Evolutionary conservation across 2,113 vertebrate genomes (phyloP).

Genomic region (Nansenia antarctica): DNA sequence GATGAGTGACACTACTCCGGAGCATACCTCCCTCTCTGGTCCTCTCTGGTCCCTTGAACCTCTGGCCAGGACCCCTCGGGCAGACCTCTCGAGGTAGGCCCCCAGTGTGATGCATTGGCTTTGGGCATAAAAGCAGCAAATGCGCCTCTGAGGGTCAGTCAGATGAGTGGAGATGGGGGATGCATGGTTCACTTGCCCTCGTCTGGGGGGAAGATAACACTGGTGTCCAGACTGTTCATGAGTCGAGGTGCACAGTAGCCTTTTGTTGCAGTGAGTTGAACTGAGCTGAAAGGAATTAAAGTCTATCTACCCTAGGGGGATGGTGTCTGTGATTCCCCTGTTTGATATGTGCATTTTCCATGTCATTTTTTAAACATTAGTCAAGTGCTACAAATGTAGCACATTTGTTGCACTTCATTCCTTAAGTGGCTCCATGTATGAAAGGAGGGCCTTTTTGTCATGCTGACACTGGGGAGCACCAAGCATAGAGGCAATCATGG

Average conservation of each 20-base stretch:
- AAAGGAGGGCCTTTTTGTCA: constrained; percentile 6
- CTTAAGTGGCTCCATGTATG: neutral
- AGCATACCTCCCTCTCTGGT: no score
- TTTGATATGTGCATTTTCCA: neutral
- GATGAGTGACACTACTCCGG: neutral
- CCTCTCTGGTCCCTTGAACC: neutral
- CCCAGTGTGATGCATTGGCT: neutral
- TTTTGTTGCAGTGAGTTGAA: neutral
- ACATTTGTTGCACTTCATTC: neutral
- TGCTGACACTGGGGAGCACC: neutral
- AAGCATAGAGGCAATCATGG: neutral
- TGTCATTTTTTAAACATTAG: constrained; percentile 4
- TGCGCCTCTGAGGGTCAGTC: neutral
- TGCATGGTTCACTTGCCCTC: constrained; percentile 72
- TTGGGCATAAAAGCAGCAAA: neutral
- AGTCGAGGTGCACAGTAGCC: neutral
- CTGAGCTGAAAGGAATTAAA: neutral
- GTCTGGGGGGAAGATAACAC: constrained; percentile 74
- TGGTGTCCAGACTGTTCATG: neutral
- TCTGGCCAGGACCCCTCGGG: neutral
- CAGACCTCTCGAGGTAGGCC: neutral
- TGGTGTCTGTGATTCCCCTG: neutral
- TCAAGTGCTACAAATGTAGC: constrained; percentile 7
- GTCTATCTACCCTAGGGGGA: neutral
- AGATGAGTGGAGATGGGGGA: neutral